Evolutionary conservation across 2,888 invertebrate species (phyloP).

Genomic region (Bellardia bayeri): DNA sequence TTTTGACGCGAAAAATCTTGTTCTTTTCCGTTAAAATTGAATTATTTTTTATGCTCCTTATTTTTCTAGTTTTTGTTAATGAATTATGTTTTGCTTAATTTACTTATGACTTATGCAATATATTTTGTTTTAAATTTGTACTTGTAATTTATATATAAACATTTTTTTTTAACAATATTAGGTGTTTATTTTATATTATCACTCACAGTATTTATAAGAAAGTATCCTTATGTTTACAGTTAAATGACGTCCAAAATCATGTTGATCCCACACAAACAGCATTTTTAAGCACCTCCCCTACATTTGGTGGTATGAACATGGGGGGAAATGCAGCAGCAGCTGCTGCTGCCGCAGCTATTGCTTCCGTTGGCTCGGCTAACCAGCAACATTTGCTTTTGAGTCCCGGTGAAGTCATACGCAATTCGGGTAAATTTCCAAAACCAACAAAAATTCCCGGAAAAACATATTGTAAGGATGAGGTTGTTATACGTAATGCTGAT

Average conservation of each 20-base stretch:
- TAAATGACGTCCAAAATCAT: conserved; percentile 77
- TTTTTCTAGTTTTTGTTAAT: no score
- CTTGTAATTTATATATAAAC: no score
- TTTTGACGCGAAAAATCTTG: no score
- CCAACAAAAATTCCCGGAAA: conserved; percentile 96
- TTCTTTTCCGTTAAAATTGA: no score
- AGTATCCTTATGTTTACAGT: conserved; percentile 71
- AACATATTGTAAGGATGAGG: conserved; percentile 97
- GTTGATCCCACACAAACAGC: conserved; percentile 81
- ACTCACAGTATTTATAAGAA: no score
- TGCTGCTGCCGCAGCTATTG: conserved; percentile 80
- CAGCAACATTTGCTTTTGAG: conserved; percentile 86
- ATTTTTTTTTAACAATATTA: no score
- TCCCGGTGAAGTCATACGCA: conserved; percentile 93
- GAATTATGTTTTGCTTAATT: no score
- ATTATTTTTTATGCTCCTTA: no score
- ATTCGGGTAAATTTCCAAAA: conserved; percentile 94
- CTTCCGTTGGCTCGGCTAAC: conserved; percentile 81
- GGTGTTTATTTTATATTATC: no score
- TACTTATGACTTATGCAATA: no score
- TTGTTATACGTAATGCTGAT: conserved; percentile 96
- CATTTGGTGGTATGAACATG: conserved; percentile 78
- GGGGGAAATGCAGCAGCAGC: conserved; percentile 78
- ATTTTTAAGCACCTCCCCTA: conserved; percentile 86
- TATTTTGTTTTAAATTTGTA: no score